Conservation (phyloP, 2,113 vertebrate genomes). For the Formicarius rufipectus region DNA sequence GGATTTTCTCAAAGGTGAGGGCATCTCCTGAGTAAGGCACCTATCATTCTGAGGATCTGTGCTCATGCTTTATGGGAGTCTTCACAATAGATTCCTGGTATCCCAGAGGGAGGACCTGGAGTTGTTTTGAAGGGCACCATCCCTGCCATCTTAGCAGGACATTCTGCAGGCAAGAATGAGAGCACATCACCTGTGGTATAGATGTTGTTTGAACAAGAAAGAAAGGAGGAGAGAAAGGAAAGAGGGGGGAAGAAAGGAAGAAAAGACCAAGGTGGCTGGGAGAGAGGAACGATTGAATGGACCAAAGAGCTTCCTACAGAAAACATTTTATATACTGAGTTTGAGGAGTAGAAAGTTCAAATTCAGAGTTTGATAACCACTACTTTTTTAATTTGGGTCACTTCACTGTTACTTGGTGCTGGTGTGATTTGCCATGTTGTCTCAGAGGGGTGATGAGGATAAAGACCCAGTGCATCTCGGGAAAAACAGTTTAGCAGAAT, state of each 20-base stretch:
- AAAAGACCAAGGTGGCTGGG: not conserved
- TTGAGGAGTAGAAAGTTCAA: not conserved
- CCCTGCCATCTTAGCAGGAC: not conserved
- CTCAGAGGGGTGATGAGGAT: not conserved
- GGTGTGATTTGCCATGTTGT: not conserved
- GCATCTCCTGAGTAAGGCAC: not conserved
- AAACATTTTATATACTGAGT: not conserved
- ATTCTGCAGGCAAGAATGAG: not conserved
- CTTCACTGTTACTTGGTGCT: not conserved
- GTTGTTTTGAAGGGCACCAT: not conserved
- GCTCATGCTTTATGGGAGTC: not conserved
- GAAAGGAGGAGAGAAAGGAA: not conserved
- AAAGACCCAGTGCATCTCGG: not conserved
- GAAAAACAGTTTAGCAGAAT: not conserved
- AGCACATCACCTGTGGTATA: rapidly evolving
- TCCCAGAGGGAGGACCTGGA: not conserved
- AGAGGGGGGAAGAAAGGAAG: not conserved
- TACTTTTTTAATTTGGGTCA: not conserved
- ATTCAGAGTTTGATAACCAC: not conserved
- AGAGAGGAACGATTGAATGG: not conserved
- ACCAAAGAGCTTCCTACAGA: not conserved
- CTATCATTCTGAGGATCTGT: not conserved
- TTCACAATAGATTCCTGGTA: not conserved
- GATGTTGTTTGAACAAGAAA: not conserved
- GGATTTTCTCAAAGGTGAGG: not conserved